These are phyloP conservation scores for Myotis myotis DNA, from an alignment of 2,797 vertebrate genomes.

Conservation along the genomic window DNA sequence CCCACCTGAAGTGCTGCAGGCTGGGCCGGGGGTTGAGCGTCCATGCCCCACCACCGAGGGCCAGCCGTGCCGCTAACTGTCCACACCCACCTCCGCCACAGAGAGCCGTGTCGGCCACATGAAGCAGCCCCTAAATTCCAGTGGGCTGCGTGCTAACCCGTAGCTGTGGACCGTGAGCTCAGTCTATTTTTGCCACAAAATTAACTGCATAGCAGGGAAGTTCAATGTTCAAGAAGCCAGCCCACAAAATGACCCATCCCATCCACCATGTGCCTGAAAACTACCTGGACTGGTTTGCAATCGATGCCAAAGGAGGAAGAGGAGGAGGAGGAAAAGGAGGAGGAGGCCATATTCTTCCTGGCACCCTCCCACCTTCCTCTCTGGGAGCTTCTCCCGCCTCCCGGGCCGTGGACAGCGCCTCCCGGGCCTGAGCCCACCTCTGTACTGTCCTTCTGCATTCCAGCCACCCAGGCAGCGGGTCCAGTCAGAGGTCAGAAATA, in stretches of 20 bases:
- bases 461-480: not conserved
- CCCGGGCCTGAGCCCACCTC: not conserved
- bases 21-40: not conserved
- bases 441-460: not conserved
- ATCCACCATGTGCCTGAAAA: not conserved
- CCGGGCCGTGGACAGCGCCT: rapidly evolving
- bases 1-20: not conserved
- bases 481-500: not conserved
- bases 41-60: not conserved
- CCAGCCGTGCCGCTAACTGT: rapidly evolving
- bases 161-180: not conserved
- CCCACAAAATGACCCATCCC: not conserved
- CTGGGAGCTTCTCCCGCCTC: not conserved
- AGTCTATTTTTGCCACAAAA: not conserved
- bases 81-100: not conserved
- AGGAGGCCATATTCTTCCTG: not conserved
- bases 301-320: not conserved
- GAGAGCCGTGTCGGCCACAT: not conserved
- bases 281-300: not conserved
- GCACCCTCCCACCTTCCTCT: not conserved
- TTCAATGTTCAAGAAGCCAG: not conserved
- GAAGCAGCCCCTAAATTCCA: not conserved
- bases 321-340: not conserved
- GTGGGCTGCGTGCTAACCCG: not conserved
- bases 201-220: not conserved